Evolutionary conservation across 1,140 invertebrate species (phyloP).

Genomic region (Helicorthomorpha holstii): DNA sequence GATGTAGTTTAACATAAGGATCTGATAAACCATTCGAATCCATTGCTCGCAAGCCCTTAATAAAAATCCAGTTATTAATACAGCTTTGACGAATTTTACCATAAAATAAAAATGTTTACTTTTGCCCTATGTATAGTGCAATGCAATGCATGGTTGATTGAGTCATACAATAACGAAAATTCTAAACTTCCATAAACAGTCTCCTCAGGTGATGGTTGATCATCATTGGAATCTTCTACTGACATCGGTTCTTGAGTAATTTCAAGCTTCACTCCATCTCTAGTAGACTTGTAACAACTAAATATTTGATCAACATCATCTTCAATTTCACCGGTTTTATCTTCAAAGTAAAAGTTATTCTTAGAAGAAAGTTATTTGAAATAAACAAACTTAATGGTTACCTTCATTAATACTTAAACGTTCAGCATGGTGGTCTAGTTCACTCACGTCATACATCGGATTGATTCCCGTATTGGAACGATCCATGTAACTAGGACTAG

Average conservation of each 20-base stretch:
- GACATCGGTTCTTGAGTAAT: background rate
- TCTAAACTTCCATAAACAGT: constrained; percentile 36
- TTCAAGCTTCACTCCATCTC: background rate
- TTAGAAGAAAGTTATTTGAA: background rate
- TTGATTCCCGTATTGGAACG: background rate
- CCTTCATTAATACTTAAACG: too few relatives aligned
- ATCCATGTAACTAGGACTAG: background rate
- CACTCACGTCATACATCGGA: background rate
- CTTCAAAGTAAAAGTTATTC: background rate
- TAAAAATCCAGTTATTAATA: background rate
- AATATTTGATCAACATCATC: background rate
- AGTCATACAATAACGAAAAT: constrained; percentile 59
- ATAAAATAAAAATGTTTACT: constrained; percentile 15
- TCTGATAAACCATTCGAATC: constrained; percentile 78
- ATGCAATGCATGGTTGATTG: constrained; percentile 50
- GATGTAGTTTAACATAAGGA: constrained; percentile 75
- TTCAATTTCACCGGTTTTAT: background rate
- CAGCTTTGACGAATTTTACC: background rate
- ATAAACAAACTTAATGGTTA: too few relatives aligned
- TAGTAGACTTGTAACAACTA: too few relatives aligned
- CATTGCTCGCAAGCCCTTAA: constrained; percentile 55
- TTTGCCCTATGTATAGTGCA: constrained; percentile 50
- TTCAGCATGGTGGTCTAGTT: too few relatives aligned
- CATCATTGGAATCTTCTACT: background rate
- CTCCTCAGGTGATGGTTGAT: background rate